Percentiles rank a stretch among this genome's conserved stretches.
phyloP scores from a whole-genome alignment of 2,888 invertebrate genomes.

The Apotomis capreana region DNA sequence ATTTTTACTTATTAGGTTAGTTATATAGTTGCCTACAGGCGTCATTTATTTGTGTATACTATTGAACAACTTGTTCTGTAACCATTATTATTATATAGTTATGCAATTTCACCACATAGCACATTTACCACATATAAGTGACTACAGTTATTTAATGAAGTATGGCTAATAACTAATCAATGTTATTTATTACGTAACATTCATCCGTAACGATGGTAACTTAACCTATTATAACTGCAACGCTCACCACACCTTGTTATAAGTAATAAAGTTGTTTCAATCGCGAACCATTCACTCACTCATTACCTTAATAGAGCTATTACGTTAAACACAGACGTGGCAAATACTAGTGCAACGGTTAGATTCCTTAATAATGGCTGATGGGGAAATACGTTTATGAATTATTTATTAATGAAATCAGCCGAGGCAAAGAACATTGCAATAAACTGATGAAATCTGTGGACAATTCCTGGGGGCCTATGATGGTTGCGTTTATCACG shows the following conservation, averaged over 20 bases:
- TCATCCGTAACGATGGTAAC: not conserved
- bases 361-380: slow-evolving; percentile 58
- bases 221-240: not conserved
- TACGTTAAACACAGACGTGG: slow-evolving; percentile 62
- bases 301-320: slow-evolving; percentile 72
- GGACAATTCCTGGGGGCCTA: not conserved
- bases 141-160: no score
- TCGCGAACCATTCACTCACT: slow-evolving; percentile 55
- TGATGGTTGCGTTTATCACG: no score
- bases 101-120: no score
- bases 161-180: no score
- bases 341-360: slow-evolving; percentile 57
- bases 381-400: slow-evolving; percentile 57
- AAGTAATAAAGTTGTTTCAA: slow-evolving; percentile 52
- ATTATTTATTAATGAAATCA: slow-evolving; percentile 60
- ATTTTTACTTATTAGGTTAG: no score
- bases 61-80: no score
- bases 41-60: no score
- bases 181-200: no score
- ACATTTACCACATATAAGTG: no score
- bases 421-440: slow-evolving; percentile 37
- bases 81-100: no score
- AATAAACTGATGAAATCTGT: slow-evolving; percentile 35
- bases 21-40: no score
- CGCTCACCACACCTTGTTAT: slow-evolving; percentile 46